Conservation (phyloP, 2,888 invertebrate species). For the Aethes cnicana region DNA sequence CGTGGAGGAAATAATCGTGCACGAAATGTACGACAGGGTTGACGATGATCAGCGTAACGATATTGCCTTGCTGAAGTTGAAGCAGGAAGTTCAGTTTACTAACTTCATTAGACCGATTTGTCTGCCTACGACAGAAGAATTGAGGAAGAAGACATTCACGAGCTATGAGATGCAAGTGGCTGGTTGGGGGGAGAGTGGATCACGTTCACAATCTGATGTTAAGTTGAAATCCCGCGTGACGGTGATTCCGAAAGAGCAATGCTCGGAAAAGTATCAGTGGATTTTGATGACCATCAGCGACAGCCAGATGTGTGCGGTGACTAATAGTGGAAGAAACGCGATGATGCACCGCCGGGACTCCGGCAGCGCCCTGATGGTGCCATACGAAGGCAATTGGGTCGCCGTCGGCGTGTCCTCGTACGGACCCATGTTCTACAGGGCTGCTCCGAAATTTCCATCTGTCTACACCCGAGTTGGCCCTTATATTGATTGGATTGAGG, state of each 20-base stretch:
- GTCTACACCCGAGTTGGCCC: background rate
- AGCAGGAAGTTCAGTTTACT: background rate
- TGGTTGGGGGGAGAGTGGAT: background rate
- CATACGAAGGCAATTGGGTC: background rate
- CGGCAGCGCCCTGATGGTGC: background rate
- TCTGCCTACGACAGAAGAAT: background rate
- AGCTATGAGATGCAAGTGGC: background rate
- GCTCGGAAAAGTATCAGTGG: too few species aligned
- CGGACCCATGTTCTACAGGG: background rate
- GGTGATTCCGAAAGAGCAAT: background rate
- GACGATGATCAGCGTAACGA: background rate
- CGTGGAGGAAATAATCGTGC: background rate
- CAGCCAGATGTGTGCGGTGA: background rate
- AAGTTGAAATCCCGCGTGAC: background rate
- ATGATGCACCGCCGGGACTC: background rate
- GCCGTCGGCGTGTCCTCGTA: background rate
- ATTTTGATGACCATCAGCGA: too few species aligned
- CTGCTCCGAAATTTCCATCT: background rate
- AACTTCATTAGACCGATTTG: slow-evolving; percentile 4
- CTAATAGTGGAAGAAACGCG: background rate
- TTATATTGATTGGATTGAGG: background rate
- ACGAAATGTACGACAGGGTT: background rate
- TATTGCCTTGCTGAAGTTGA: background rate
- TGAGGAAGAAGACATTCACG: background rate
- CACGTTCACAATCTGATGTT: background rate